phyloP scores from a whole-genome alignment of 2,888 invertebrate genomes.

The Diarsia mendica region DNA sequence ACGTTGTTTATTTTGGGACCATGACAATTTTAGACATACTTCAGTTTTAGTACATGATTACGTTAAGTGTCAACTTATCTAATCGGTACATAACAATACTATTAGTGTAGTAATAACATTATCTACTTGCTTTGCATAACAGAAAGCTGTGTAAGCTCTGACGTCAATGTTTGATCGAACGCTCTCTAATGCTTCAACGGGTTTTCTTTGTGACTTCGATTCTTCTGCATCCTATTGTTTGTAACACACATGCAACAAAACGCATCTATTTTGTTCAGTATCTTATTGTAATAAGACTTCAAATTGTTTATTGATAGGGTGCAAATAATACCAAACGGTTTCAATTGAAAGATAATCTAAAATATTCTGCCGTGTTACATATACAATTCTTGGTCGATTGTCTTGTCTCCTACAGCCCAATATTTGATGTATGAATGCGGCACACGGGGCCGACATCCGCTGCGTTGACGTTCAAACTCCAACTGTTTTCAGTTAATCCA shows the following conservation, averaged over 20 bases:
- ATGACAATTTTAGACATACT: constrained; percentile 11
- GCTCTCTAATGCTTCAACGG: constrained; percentile 43
- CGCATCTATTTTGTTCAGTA: not conserved
- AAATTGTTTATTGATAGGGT: constrained; percentile 17
- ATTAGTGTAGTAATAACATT: constrained; percentile 58
- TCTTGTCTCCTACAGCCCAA: constrained; percentile 80
- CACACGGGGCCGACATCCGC: constrained; percentile 81
- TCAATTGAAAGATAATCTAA: constrained; percentile 62
- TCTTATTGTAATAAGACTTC: not conserved
- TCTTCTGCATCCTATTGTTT: constrained; percentile 25
- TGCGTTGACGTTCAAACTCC: constrained; percentile 86
- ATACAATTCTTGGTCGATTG: constrained; percentile 80
- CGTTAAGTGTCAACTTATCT: constrained; percentile 50
- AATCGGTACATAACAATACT: constrained; percentile 60
- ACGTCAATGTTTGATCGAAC: constrained; percentile 70
- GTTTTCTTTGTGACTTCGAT: constrained; percentile 35
- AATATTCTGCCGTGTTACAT: constrained; percentile 78
- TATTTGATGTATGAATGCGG: constrained; percentile 84
- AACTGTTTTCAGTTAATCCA: constrained; percentile 84
- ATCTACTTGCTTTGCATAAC: constrained; percentile 65
- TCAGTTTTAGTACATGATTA: constrained; percentile 40
- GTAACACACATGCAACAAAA: not conserved
- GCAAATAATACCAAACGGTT: constrained; percentile 26
- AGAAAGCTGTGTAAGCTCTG: constrained; percentile 64
- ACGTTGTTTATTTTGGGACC: constrained; percentile 13